A percentile compares a stretch with the other conserved stretches of the same genome.
Conservation (phyloP, 2,888 invertebrate genomes). For the Megaustenia siamemsis region DNA sequence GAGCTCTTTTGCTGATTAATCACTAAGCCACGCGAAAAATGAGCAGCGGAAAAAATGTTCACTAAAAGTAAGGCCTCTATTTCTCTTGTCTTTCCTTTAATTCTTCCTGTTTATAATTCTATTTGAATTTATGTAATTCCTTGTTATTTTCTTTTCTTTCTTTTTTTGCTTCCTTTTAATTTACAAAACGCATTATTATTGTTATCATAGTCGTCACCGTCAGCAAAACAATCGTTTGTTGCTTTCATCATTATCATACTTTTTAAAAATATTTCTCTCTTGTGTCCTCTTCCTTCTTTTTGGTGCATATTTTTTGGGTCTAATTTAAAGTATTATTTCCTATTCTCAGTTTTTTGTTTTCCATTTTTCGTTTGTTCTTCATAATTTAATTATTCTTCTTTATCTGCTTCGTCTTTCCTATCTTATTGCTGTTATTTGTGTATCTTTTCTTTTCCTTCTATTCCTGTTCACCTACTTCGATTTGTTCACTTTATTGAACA, state of each 20-base stretch:
- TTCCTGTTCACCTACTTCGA: no score
- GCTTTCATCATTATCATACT: neutral
- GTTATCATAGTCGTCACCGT: no score
- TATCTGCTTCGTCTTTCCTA: neutral
- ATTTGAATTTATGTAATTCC: neutral
- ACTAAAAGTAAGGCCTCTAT: no score
- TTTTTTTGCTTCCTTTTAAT: no score
- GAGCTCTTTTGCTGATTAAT: no score
- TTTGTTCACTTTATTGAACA: neutral
- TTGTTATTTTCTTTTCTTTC: neutral
- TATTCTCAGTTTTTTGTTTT: neutral
- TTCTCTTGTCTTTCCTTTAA: neutral
- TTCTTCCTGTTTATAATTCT: conserved; percentile 2
- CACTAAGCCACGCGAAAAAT: no score
- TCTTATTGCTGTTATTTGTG: neutral
- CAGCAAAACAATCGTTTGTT: no score
- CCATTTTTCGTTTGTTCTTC: neutral
- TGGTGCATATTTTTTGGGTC: neutral
- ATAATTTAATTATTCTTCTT: neutral
- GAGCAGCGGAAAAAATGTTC: no score
- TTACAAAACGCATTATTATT: no score
- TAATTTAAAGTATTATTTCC: neutral
- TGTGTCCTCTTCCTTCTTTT: neutral
- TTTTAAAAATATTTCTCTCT: neutral
- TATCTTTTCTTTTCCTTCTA: no score